Percentiles rank a stretch among this genome's conserved stretches.
phyloP scores from a whole-genome alignment of 2,888 invertebrate species.

The Agrilus biguttatus region DNA sequence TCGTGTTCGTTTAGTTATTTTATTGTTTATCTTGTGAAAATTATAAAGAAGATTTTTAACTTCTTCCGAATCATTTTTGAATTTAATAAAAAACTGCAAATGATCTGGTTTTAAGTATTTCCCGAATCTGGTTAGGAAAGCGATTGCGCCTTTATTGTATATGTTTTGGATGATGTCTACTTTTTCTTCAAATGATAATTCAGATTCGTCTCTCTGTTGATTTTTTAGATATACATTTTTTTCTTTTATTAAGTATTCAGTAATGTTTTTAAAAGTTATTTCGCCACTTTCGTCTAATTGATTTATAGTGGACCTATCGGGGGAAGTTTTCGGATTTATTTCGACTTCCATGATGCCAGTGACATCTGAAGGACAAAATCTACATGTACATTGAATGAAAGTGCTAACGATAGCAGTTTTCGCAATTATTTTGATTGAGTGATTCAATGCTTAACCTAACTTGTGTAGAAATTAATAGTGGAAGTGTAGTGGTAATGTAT shows the following conservation, averaged over 20 bases:
- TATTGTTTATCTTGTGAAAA: slow-evolving; percentile 33
- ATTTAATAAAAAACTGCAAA: slow-evolving; percentile 50
- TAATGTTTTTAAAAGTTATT: slow-evolving; percentile 25
- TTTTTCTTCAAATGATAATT: slow-evolving; percentile 56
- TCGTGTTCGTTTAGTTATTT: slow-evolving; percentile 36
- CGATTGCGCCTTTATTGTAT: slow-evolving; percentile 47
- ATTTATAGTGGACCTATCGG: slow-evolving; percentile 12
- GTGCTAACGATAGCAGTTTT: no score
- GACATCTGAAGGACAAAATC: slow-evolving; percentile 4
- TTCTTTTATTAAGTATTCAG: slow-evolving; percentile 45
- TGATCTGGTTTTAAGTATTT: slow-evolving; percentile 52
- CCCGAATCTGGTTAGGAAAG: slow-evolving; percentile 68
- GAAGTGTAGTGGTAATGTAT: no score
- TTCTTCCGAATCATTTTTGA: slow-evolving; percentile 21
- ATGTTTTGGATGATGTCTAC: slow-evolving; percentile 48
- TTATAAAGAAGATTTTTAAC: slow-evolving; percentile 43
- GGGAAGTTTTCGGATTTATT: slow-evolving; percentile 3
- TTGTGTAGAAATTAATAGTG: no score
- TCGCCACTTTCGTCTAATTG: slow-evolving; percentile 29
- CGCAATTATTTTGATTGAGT: no score
- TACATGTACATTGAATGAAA: no score
- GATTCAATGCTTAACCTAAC: no score
- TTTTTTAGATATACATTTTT: slow-evolving; percentile 60
- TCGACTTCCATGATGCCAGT: slow-evolving; percentile 7
- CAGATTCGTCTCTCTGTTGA: slow-evolving; percentile 66